phyloP scores from a whole-genome alignment of 1,140 invertebrate species.

The Drosophila burlai region DNA sequence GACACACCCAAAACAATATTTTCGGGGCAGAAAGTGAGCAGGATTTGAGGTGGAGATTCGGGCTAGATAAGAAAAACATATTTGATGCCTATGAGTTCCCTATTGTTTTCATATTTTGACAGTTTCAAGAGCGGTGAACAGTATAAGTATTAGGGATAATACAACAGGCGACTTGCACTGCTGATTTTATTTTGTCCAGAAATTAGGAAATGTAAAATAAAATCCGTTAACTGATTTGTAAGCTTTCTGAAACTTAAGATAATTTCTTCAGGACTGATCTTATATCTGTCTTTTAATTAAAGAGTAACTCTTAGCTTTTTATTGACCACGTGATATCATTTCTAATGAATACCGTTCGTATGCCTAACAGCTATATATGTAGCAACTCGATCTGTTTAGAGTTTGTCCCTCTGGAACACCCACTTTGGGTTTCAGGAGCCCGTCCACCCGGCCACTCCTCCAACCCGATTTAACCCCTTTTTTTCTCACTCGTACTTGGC shows the following conservation, averaged over 20 bases:
- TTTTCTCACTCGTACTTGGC: conserved; percentile 44
- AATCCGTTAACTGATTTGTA: background rate
- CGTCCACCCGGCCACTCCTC: conserved; percentile 31
- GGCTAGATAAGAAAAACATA: conserved; percentile 45
- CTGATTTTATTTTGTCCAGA: background rate
- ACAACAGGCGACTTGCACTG: too few species aligned
- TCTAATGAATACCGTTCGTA: background rate
- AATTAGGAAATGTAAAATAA: background rate
- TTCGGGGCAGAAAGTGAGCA: conserved; percentile 31
- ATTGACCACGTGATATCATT: background rate
- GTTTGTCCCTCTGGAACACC: conserved; percentile 4
- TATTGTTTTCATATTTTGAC: conserved; percentile 48
- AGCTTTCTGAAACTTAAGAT: background rate
- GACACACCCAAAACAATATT: conserved; percentile 39
- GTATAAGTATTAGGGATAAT: background rate
- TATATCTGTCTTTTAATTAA: too few species aligned
- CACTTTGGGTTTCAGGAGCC: conserved; percentile 1
- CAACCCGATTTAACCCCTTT: conserved; percentile 38
- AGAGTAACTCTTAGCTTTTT: background rate
- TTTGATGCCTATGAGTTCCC: conserved; percentile 14
- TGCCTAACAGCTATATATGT: conserved; percentile 1
- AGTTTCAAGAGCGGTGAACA: background rate
- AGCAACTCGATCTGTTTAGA: conserved; percentile 9
- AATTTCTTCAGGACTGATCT: background rate
- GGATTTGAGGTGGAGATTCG: conserved; percentile 18